These are phyloP conservation scores for Camponotus fellah DNA, from an alignment of 2,888 invertebrate species.

Conservation along the genomic window DNA sequence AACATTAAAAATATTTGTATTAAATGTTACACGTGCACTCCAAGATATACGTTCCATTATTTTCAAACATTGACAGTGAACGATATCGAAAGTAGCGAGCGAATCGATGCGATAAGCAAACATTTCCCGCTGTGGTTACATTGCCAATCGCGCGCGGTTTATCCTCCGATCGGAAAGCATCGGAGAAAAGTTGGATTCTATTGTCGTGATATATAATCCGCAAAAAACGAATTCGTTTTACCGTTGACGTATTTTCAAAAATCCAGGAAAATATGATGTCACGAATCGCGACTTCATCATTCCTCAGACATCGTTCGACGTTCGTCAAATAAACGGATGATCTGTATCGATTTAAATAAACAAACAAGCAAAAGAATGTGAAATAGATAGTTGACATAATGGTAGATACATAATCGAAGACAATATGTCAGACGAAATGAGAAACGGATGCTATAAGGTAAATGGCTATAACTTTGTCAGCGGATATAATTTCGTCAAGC, in stretches of 20 bases:
- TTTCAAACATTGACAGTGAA: conserved; percentile 13
- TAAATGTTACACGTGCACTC: not conserved
- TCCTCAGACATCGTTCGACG: not conserved
- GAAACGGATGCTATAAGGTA: conserved; percentile 41
- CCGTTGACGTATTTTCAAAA: conserved; percentile 6
- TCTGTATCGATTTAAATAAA: not conserved
- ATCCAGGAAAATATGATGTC: not conserved
- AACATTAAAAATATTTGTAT: not conserved
- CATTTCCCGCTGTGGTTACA: not conserved
- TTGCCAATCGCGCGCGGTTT: conserved; percentile 9
- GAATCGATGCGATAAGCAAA: conserved; percentile 28
- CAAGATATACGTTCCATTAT: not conserved
- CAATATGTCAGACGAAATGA: conserved; percentile 50
- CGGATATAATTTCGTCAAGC: too few species aligned
- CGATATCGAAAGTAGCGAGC: not conserved
- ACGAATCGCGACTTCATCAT: not conserved
- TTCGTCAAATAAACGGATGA: not conserved
- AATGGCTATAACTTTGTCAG: too few species aligned
- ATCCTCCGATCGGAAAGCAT: conserved; percentile 34
- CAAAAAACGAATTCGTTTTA: conserved; percentile 23
- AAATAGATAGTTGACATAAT: conserved; percentile 3
- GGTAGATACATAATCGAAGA: not conserved
- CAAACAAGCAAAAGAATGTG: not conserved
- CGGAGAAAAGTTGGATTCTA: conserved; percentile 9
- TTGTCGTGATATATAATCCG: not conserved